These are phyloP conservation scores for Nestor notabilis DNA, from an alignment of 2,113 vertebrate genomes.

Conservation along the genomic window DNA sequence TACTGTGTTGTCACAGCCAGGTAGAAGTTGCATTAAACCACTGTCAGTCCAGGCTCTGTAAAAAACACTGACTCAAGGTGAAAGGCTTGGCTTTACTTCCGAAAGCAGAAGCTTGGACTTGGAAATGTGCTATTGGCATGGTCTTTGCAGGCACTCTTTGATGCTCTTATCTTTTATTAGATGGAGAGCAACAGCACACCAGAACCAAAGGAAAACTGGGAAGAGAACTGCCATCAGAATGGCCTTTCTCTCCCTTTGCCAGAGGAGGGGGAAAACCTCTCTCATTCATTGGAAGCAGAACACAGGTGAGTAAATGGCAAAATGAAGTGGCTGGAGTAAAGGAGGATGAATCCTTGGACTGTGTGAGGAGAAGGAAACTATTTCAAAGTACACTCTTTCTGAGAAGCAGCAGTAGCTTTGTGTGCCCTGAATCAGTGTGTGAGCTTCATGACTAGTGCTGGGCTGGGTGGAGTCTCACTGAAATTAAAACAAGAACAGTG, in stretches of 20 bases:
- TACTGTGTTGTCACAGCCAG: background rate
- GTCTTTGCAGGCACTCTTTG: background rate
- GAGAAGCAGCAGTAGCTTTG: background rate
- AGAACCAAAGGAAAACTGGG: conserved; percentile 92
- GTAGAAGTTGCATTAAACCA: background rate
- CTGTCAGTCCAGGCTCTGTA: background rate
- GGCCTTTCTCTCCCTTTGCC: conserved; percentile 90
- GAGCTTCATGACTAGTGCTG: background rate
- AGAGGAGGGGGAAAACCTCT: conserved; percentile 90
- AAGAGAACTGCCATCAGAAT: conserved; percentile 90
- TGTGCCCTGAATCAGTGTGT: background rate
- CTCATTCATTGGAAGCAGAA: conserved; percentile 96
- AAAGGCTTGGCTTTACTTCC: background rate
- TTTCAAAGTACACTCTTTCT: background rate
- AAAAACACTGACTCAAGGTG: background rate
- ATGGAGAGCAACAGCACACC: conserved; percentile 84
- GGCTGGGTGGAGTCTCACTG: background rate
- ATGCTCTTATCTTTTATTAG: conserved; percentile 40
- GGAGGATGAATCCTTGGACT: background rate
- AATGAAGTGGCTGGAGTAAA: background rate
- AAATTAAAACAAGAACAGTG: background rate
- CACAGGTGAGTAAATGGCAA: conserved; percentile 82
- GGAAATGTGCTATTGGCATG: accelerated
- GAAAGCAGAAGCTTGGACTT: background rate
- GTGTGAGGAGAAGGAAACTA: background rate